Conservation (phyloP, 2,113 vertebrate genomes). For the Alectura lathami region DNA sequence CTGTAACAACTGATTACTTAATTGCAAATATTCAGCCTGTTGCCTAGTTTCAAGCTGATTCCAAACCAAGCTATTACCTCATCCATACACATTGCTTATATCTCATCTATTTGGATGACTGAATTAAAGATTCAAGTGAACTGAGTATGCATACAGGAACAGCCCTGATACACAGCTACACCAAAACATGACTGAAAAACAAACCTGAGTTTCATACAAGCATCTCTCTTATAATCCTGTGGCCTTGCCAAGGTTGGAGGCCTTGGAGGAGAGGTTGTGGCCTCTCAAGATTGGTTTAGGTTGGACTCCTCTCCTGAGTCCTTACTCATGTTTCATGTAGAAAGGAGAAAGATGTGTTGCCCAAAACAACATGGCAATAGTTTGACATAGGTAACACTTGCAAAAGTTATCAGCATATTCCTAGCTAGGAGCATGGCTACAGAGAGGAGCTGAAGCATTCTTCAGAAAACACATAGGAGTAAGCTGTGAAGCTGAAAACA, state of each 20-base stretch:
- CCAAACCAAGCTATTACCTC: not conserved
- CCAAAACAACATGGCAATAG: not conserved
- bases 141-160: not conserved
- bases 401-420: not conserved
- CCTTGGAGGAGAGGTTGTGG: no score
- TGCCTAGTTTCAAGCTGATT: not conserved
- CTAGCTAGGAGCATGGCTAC: not conserved
- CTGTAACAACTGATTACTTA: not conserved
- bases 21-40: not conserved
- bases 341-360: not conserved
- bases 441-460: not conserved
- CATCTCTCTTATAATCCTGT: not conserved
- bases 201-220: not conserved
- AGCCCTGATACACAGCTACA: not conserved
- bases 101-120: not conserved
- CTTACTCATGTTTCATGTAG: not conserved
- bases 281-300: not conserved
- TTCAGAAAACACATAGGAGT: not conserved
- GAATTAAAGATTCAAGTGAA: not conserved
- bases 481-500: not conserved
- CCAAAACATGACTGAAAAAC: not conserved
- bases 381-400: not conserved
- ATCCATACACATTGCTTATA: not conserved
- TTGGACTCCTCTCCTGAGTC: not conserved
- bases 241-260: not conserved